Conservation (phyloP, 2,888 invertebrate genomes). For the Venusia cambrica region DNA sequence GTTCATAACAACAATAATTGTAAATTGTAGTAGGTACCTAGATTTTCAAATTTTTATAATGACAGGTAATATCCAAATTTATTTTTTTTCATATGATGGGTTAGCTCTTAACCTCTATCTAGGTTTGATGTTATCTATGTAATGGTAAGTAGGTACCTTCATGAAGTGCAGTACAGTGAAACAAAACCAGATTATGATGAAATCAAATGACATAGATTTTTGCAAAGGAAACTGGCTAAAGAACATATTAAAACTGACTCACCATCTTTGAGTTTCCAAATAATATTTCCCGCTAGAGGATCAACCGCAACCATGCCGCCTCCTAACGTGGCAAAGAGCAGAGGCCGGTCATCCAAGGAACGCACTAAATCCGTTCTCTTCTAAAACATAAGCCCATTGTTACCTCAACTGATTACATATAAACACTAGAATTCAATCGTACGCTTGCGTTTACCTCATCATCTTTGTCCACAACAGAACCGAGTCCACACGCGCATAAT, state of each 20-base stretch:
- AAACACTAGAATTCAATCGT: constrained; percentile 34
- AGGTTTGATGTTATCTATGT: too few species aligned
- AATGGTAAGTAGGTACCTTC: too few species aligned
- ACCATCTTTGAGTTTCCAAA: constrained; percentile 97
- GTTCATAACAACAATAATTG: too few species aligned
- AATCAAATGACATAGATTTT: constrained; percentile 4
- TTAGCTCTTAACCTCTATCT: too few species aligned
- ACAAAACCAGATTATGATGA: constrained; percentile 11
- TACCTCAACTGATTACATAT: background rate
- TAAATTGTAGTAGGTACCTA: too few species aligned
- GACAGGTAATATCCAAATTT: too few species aligned
- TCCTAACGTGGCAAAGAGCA: constrained; percentile 95
- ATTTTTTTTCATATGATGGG: too few species aligned
- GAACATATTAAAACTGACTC: constrained; percentile 38
- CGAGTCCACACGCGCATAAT: constrained; percentile 53
- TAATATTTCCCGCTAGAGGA: constrained; percentile 89
- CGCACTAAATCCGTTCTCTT: constrained; percentile 84
- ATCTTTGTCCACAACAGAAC: constrained; percentile 53
- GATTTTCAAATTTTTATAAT: too few species aligned
- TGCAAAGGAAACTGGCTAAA: too few species aligned
- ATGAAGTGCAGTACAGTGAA: too few species aligned
- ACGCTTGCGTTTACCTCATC: constrained; percentile 56
- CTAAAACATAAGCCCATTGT: constrained; percentile 47
- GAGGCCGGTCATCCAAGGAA: constrained; percentile 85
- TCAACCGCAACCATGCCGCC: constrained; percentile 96